A percentile compares a stretch with the other conserved stretches of the same genome.
Evolutionary conservation across 2,113 vertebrate species (phyloP).

Genomic region (Etheostoma cragini): DNA sequence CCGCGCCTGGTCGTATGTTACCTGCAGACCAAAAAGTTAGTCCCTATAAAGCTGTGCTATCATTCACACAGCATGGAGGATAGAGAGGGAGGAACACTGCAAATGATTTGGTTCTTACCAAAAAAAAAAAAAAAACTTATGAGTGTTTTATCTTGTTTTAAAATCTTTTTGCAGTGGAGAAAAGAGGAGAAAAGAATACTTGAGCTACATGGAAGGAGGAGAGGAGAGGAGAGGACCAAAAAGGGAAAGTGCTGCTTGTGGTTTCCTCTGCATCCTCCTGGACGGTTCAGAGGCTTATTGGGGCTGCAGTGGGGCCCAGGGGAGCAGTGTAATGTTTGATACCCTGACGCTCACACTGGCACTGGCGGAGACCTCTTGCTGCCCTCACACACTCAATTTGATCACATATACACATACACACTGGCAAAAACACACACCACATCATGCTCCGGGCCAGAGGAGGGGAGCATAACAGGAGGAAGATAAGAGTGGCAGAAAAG

Average conservation of each 20-base stretch:
- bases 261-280: slow-evolving; percentile 18
- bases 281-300: slow-evolving; percentile 49
- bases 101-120: too few relatives aligned
- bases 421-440: slow-evolving; percentile 1
- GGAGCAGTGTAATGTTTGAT: slow-evolving; percentile 56
- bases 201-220: neutral
- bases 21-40: neutral
- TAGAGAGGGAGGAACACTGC: neutral
- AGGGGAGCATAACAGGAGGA: slow-evolving; percentile 8
- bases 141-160: too few relatives aligned
- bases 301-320: slow-evolving; percentile 58
- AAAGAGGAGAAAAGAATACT: neutral
- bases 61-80: slow-evolving; percentile 6
- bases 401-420: slow-evolving; percentile 34
- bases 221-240: neutral
- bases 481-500: neutral
- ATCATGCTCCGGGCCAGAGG: neutral
- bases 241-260: neutral
- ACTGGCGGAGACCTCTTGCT: slow-evolving; percentile 46
- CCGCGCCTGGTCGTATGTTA: neutral
- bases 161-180: neutral
- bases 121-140: too few relatives aligned
- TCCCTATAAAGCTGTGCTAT: slow-evolving; percentile 9
- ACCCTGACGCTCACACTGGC: slow-evolving; percentile 29
- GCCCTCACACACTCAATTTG: slow-evolving; percentile 48